A percentile compares a stretch with the other conserved stretches of the same genome.
These are phyloP conservation scores for Phenganax subtilis DNA, from an alignment of 92 coral and sea anemone genomes.

Conservation along the genomic window DNA sequence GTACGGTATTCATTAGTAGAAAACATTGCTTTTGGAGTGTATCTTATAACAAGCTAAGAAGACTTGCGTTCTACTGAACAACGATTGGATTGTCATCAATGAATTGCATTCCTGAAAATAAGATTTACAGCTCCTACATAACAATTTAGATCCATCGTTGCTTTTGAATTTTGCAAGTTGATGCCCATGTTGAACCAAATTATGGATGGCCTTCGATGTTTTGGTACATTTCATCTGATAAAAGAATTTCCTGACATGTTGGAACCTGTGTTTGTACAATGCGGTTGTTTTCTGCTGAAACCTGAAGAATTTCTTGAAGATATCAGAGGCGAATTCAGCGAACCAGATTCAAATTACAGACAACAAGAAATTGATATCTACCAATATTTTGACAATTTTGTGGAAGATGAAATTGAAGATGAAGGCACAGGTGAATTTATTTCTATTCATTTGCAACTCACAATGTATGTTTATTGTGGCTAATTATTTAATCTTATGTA, in stretches of 20 bases:
- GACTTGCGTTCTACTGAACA: neutral
- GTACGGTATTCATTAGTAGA: no score
- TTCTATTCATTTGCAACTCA: neutral
- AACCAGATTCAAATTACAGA: neutral
- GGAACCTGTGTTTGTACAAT: conserved; percentile 28
- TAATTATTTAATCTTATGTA: no score
- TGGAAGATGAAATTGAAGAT: neutral
- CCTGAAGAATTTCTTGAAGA: conserved; percentile 25
- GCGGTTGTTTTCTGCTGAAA: conserved; percentile 7
- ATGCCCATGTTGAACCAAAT: conserved; percentile 24
- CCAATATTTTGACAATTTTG: conserved; percentile 5
- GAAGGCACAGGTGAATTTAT: conserved; percentile 2
- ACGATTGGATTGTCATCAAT: neutral
- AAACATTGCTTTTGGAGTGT: no score
- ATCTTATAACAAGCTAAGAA: neutral
- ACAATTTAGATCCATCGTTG: conserved; percentile 11
- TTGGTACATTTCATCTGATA: conserved; percentile 3
- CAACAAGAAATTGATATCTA: conserved; percentile 17
- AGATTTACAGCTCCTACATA: neutral
- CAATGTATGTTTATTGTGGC: no score
- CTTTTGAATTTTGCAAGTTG: conserved; percentile 26
- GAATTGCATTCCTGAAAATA: neutral
- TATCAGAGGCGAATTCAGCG: conserved; percentile 4
- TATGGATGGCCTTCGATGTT: conserved; percentile 24
- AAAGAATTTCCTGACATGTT: conserved; percentile 3